Base-by-base conservation (phyloP, 2,888 invertebrate genomes). In the Odontothrips loti region DNA sequence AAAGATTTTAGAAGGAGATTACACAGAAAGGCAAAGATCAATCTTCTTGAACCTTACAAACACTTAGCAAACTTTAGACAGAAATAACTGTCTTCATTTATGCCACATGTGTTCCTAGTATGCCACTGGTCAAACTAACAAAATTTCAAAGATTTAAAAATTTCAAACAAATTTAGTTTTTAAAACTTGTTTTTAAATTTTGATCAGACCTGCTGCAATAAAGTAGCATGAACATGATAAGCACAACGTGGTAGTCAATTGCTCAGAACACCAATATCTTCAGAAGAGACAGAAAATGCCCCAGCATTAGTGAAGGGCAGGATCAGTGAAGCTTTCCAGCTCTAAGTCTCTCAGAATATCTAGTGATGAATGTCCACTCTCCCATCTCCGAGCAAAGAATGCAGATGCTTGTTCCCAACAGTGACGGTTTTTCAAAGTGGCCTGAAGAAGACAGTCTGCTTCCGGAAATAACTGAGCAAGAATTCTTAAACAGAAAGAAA, bases 331-430 rank as follows among this genome's bases (percentile, higher is more conserved):
- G 23, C 68, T 27, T 27, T 75, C 68, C 9, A 75, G 27, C 68
- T 75, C 68, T 23, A 75, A 75, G 27, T 75, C 68, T 12, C 68
- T 23, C 27, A 75, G 23, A 75, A 75, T 75, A 27, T 75, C 68
- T 4, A 75, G 27, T 12, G 68, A 75, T 27, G 68, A 75, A 75
- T 75, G 68, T 75, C 68, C 68, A 75, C 68, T 75, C 10, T 75
- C 68, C 68, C 68, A 75, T 75, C 27, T 75, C 4, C 68, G 68
- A 27, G 68, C 23, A 75, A 75, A 75, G 27, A 75, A 75, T 11
- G 68, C 68, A 27, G 68, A 58, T 58, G 58, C 58, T 17, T 58
- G 58, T 58, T 75, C 68, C 68, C 68, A 75, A 27, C 68, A 75
- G 27, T 75, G 68, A 10, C 68, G 68, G 23, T 75, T 75, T 12